Percentiles rank a stretch among this genome's conserved stretches.
These are phyloP conservation scores for Chloroclysta siterata DNA, from an alignment of 2,888 invertebrate genomes.

Conservation along the genomic window DNA sequence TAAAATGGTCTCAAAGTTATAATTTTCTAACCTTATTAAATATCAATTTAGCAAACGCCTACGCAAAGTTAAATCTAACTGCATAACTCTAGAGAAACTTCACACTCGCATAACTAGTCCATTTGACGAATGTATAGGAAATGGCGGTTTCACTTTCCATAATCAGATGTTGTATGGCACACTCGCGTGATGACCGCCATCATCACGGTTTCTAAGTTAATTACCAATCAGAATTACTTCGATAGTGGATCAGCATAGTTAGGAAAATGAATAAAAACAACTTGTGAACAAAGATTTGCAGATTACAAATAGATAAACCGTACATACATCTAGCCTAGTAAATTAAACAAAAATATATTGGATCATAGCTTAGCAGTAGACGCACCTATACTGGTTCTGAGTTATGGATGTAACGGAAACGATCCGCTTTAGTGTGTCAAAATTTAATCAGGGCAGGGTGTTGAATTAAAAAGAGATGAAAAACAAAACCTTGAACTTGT, in stretches of 20 bases:
- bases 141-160: slow-evolving; percentile 49
- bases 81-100: slow-evolving; percentile 34
- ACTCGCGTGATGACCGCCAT: slow-evolving; percentile 36
- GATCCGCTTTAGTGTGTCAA: neutral
- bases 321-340: no score
- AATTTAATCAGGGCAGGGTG: no score
- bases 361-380: no score
- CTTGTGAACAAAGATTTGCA: neutral
- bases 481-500: slow-evolving; percentile 35
- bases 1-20: no score
- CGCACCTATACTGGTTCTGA: neutral
- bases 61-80: slow-evolving; percentile 18
- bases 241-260: neutral
- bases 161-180: slow-evolving; percentile 41
- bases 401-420: neutral
- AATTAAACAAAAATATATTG: no score
- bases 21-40: no score
- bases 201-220: slow-evolving; percentile 34
- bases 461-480: neutral
- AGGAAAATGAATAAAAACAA: neutral
- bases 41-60: neutral
- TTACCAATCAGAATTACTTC: slow-evolving; percentile 17
- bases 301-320: no score
- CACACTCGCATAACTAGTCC: slow-evolving; percentile 31
- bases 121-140: slow-evolving; percentile 39